Evolutionary conservation across 2,888 invertebrate genomes (phyloP), one percentile per base, ranked within the genome.

Genomic region (Pasiphila rectangulata): DNA sequence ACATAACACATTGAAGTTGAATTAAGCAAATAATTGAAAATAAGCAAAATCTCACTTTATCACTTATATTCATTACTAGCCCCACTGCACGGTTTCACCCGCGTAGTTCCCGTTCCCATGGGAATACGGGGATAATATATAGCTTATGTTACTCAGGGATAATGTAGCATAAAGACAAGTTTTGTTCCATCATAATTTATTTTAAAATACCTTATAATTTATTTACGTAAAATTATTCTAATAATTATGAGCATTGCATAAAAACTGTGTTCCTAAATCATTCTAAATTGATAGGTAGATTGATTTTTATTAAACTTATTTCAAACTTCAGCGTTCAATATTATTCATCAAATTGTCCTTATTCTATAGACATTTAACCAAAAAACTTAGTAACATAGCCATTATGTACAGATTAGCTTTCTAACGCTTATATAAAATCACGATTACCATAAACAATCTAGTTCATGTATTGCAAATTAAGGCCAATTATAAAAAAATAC

Each of bases 121-220:
- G n/a, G n/a, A n/a, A n/a, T n/a, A n/a, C n/a, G n/a, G n/a, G n/a
- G n/a, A n/a, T n/a, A n/a, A n/a, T n/a, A n/a, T n/a, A n/a, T n/a
- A n/a, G n/a, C n/a, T n/a, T n/a, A n/a, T n/a, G n/a, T n/a, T n/a
- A n/a, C n/a, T n/a, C n/a, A 25, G 24, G 10, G 12, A 29, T 12
- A 46, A 53, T n/a, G n/a, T n/a, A n/a, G n/a, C n/a, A 54, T 48
- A 59, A 57, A 51, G 20, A 45, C 5, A 30, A 21, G 42, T 29
- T 36, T 61, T 54, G 56, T 37, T 61, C 60, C 63, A 67, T 69
- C 65, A 75, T 76, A 76, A 76, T 78, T 75, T 79, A 80, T 74
- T 77, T 61, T 63, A 59, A 64, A 63, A 73, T 69, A 69, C 69
- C 62, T 68, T 68, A 56, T 44, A 71, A 68, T 75, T 58, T 73